Conservation (phyloP, 2,888 invertebrate species). For the Arge pagana region DNA sequence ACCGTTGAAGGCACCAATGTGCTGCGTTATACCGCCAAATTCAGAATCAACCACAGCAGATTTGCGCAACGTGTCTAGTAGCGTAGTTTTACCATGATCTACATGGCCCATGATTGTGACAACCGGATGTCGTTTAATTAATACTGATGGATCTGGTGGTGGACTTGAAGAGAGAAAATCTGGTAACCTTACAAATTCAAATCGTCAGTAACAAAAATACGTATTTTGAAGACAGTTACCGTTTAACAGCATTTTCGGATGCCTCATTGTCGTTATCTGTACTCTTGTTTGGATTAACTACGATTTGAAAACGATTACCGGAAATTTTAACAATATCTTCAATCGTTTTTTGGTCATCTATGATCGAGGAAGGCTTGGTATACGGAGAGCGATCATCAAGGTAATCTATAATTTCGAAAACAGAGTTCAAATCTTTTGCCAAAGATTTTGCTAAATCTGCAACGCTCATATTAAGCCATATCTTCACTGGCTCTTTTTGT, state of each 20-base stretch:
- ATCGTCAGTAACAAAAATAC: neutral
- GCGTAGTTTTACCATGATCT: slow-evolving; percentile 98
- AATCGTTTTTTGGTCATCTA: slow-evolving; percentile 70
- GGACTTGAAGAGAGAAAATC: slow-evolving; percentile 57
- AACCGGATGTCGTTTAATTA: slow-evolving; percentile 84
- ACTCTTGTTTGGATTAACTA: slow-evolving; percentile 60
- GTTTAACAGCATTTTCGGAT: slow-evolving; percentile 41
- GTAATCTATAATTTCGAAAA: slow-evolving; percentile 72
- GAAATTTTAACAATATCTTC: slow-evolving; percentile 71
- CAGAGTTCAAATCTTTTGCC: slow-evolving; percentile 68
- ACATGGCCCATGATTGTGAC: slow-evolving; percentile 99
- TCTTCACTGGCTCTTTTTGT: slow-evolving; percentile 62
- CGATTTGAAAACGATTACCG: slow-evolving; percentile 67
- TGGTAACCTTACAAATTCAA: slow-evolving; percentile 1
- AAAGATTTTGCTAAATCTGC: slow-evolving; percentile 71
- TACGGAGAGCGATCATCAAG: slow-evolving; percentile 64
- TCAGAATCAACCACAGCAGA: slow-evolving; percentile 88
- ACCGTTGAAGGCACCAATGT: slow-evolving; percentile 96
- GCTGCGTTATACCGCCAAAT: slow-evolving; percentile 98
- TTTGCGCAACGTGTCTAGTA: slow-evolving; percentile 85
- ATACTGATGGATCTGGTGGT: slow-evolving; percentile 67
- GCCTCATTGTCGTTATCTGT: slow-evolving; percentile 54
- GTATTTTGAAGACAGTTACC: slow-evolving; percentile 32
- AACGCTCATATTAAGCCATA: slow-evolving; percentile 85
- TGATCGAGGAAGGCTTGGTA: slow-evolving; percentile 63